Evolutionary conservation across 1,140 invertebrate genomes (phyloP), one percentile per base, ranked within the genome.

Genomic region (Rhagoletis pomonella): DNA sequence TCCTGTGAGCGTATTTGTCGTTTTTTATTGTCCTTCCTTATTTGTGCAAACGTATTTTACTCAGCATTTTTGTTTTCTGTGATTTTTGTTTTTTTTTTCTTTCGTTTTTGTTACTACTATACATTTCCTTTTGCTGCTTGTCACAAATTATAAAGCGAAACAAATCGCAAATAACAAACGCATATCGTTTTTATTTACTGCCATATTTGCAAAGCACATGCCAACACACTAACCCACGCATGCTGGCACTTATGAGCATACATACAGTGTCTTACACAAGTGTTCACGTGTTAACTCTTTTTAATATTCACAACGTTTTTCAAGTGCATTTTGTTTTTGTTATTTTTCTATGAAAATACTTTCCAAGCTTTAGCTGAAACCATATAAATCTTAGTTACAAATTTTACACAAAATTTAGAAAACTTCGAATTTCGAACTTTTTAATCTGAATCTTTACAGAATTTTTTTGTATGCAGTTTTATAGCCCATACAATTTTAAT

Each of bases 141-240:
- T 81, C 73, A 81, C 73, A 81, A 81, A 81, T 81, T 81, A 81
- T 81, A 81, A 81, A 81, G 73, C 73, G 73, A 81, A 81, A 81
- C 73, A 81, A 81, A 81, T 81, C 73, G 73, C 73, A 81, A 81
- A 81, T 81, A 81, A 81, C 73, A 81, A 81, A 81, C 73, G 73
- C 73, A 81, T 81, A 58, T 81, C 73, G 73, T 81, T 81, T 81
- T 81, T 81, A 81, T 81, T 81, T 81, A 81, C 73, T 58, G 47
- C 47, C 73, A 81, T 81, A 55, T 81, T 81, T 81, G 73, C 73
- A 29, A 29, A 55, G n/a, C 47, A n/a, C 73, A 81, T n/a, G 55
- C 73, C 44, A 39, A n/a, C 69, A 81, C 6, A 14, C n/a, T 14
- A 14, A 9, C 60, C n/a, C n/a, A 17, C 17, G 17, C n/a, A 62